Evolutionary conservation across 2,888 invertebrate species (phyloP).

Genomic region (Drosophila formosana): DNA sequence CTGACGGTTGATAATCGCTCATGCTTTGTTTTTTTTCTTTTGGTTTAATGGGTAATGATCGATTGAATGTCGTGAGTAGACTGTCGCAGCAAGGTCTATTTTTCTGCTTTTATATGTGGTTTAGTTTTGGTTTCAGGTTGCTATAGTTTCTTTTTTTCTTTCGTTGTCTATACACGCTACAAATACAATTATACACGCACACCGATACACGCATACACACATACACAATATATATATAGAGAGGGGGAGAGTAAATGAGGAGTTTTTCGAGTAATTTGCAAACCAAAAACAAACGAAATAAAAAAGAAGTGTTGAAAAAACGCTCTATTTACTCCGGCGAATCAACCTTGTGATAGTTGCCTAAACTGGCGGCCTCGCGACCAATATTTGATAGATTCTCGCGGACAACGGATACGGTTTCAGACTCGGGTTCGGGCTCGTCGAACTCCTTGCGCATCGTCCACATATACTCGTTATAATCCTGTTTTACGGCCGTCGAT

Average conservation of each 20-base stretch:
- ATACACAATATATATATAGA: slow-evolving; percentile 21
- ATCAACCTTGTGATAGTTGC: slow-evolving; percentile 85
- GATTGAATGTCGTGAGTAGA: slow-evolving; percentile 3
- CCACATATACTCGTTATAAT: slow-evolving; percentile 97
- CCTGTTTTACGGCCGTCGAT: slow-evolving; percentile 93
- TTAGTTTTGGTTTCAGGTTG: slow-evolving; percentile 52
- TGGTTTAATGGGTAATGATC: slow-evolving; percentile 4
- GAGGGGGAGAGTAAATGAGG: slow-evolving; percentile 11
- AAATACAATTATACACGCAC: slow-evolving; percentile 33
- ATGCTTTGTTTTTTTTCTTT: slow-evolving; percentile 49
- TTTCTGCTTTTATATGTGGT: slow-evolving; percentile 15
- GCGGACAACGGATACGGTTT: slow-evolving; percentile 86
- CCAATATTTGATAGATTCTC: slow-evolving; percentile 88
- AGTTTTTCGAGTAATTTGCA: slow-evolving; percentile 12
- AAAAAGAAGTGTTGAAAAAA: slow-evolving; percentile 3
- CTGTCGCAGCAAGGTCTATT: slow-evolving; percentile 22
- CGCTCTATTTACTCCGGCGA: slow-evolving; percentile 82
- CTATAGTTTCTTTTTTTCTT: slow-evolving; percentile 59
- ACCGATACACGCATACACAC: slow-evolving; percentile 27
- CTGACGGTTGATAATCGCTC: slow-evolving; percentile 49
- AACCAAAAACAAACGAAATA: slow-evolving; percentile 6
- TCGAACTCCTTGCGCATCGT: slow-evolving; percentile 95
- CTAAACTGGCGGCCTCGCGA: slow-evolving; percentile 86
- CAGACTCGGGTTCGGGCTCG: slow-evolving; percentile 89
- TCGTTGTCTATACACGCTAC: slow-evolving; percentile 6